Evolutionary conservation across 2,797 vertebrate genomes (phyloP), one percentile per base, ranked within the genome.

Genomic region (Pogonophryne albipinna): DNA sequence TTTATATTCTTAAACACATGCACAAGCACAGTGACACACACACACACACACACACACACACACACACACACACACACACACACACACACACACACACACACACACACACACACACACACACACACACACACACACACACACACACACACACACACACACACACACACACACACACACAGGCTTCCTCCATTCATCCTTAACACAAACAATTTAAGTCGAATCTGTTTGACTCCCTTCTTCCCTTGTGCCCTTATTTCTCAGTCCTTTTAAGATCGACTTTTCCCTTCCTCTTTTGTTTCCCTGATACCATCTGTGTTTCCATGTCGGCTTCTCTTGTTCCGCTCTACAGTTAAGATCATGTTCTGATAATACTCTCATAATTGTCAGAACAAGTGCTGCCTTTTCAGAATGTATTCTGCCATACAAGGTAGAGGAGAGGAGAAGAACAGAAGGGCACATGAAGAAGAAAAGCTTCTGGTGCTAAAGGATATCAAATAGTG

Each of bases 291-390:
- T 65, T 79, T 85, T 67, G 59, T 85, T 80, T 84, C 20, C 65
- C 80, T 72, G 79, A 89, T 87, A 80, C 34, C 71, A 80, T 88
- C 88, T 86, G 64, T 23, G 62, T 81, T 67, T 81, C 76, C 41
- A 66, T 70, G 75, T 80, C 75, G 72, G 61, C 64, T 62, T 46
- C 61, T 76, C 79, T 80, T 60, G 76, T 83, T 82, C 69, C n/a
- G 42, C 55, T 69, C 64, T 79, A 68, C 74, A 63, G 76, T 78
- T 62, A 82, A 88, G 84, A 90, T 89, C 66, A 13, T 85, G 79
- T 83, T 74, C 82, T 77, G 86, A 89, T 89, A 87, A 89, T 85
- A 68, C 82, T 68, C 81, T 87, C 73, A 73, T 87, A 87, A 86
- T 84, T 83, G 73, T 80, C 14, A 72, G 74, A 83, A 82, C 80